Conservation (phyloP, 2,113 vertebrate genomes). For the Tachuris rubrigastra region DNA sequence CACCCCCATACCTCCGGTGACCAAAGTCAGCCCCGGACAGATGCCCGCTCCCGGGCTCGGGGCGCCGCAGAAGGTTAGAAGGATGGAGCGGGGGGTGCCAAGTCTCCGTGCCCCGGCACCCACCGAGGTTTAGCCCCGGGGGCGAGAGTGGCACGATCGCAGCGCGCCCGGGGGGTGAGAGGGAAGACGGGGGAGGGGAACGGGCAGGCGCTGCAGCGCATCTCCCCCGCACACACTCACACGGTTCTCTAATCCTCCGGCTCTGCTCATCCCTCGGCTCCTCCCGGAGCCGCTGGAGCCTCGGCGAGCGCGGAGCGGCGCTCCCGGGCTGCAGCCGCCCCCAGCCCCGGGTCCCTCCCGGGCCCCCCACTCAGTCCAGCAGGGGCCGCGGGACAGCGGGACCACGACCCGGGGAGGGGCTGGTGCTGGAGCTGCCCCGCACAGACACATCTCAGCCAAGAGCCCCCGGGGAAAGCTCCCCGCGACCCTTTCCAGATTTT, state of each 20-base stretch:
- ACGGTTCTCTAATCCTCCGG: background rate
- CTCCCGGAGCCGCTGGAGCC: background rate
- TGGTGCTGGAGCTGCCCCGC: background rate
- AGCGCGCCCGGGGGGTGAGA: background rate
- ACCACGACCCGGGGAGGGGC: background rate
- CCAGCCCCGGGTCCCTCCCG: background rate
- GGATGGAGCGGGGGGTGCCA: background rate
- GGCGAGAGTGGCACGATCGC: background rate
- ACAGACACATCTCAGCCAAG: background rate
- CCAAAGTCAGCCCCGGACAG: accelerated
- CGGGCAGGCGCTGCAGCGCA: conserved; percentile 14
- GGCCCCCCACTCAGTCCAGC: background rate
- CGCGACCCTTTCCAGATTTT: no score
- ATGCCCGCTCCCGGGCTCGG: background rate
- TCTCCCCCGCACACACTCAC: background rate
- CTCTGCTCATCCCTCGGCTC: background rate
- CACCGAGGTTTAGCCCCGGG: background rate
- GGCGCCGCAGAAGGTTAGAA: background rate
- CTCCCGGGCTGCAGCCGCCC: background rate
- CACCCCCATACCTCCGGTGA: background rate
- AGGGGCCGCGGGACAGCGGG: background rate
- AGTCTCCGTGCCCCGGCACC: background rate
- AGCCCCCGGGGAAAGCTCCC: background rate
- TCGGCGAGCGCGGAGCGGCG: background rate
- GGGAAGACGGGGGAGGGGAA: background rate